Base-by-base conservation (phyloP, 2,888 invertebrate genomes). In the Zele albiditarsus region DNA sequence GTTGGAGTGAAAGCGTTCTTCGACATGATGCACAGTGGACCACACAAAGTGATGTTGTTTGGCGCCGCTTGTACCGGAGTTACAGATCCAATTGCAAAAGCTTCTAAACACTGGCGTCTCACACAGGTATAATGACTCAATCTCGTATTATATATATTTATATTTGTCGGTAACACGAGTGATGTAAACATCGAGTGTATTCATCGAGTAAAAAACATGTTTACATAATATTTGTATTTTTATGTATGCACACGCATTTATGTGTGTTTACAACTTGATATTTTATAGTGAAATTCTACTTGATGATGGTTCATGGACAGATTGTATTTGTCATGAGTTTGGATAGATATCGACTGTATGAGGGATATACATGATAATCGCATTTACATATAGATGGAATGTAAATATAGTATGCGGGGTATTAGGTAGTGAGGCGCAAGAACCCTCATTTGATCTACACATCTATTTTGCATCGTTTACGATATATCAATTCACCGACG, bases 1-100 rank as follows among this genome's bases (percentile, higher is more conserved):
- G 96, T 97, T 33, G 97, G 97, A 0, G 96, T 97, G 74, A 97
- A 97, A 90, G 96, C 97, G 0, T 97, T 98, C 90, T 97, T 98
- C 90, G 97, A 97, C 90, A 97, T 97, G 96, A 97, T 98, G 96
- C 96, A 96, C 91, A 95, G 95, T 78, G 95, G 95, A 0, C 97
- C 97, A 0, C 95, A 95, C 87, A 98, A 98, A 90, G 91, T 98
- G 83, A 97, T 98, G 95, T 91, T 98, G 82, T 98, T 98, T 85
- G 98, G 98, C 0, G 98, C 97, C 4, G 97, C 98, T 4, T 98
- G 98, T 89, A 97, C 97, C 0, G 95, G 96, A 87, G 98, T 98
- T 82, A 98, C 98, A 0, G 98, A 98, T 89, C 98, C 98, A 58
- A 97, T 98, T 80, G 98, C 98, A 10, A 97, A 98, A 90, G 97